phyloP scores from a whole-genome alignment of 2,888 invertebrate species.

The Kryphioiulus occultus region DNA sequence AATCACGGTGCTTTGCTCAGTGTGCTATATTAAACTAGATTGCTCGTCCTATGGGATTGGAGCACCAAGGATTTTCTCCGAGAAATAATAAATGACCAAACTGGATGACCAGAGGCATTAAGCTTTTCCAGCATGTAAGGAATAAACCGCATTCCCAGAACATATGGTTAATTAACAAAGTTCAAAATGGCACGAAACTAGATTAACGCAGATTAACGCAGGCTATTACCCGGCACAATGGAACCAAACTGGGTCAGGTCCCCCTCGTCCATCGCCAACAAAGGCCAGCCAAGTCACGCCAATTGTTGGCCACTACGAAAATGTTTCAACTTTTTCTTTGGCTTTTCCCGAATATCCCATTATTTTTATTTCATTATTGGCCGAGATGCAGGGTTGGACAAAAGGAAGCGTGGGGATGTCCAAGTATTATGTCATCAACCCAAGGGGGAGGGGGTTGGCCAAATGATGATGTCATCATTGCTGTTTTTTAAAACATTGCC shows the following conservation, averaged over 20 bases:
- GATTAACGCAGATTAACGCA: slow-evolving; percentile 31
- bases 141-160: slow-evolving; percentile 31
- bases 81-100: slow-evolving; percentile 24
- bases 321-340: background rate
- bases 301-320: background rate
- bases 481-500: too few species aligned
- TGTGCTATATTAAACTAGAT: background rate
- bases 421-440: too few species aligned
- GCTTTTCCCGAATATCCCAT: background rate
- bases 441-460: too few species aligned
- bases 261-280: background rate
- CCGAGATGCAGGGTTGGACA: background rate
- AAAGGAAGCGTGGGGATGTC: too few species aligned
- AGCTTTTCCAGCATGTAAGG: background rate
- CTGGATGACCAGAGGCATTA: background rate
- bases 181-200: slow-evolving; percentile 35
- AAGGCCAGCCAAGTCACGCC: background rate
- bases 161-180: slow-evolving; percentile 35
- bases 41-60: background rate
- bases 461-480: too few species aligned
- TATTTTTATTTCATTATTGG: background rate
- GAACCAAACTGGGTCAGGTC: background rate
- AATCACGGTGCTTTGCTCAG: background rate
- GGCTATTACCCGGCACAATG: slow-evolving; percentile 22
- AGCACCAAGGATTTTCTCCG: background rate